These are phyloP conservation scores for Epirrita christyi DNA, from an alignment of 2,888 invertebrate genomes.

Conservation along the genomic window DNA sequence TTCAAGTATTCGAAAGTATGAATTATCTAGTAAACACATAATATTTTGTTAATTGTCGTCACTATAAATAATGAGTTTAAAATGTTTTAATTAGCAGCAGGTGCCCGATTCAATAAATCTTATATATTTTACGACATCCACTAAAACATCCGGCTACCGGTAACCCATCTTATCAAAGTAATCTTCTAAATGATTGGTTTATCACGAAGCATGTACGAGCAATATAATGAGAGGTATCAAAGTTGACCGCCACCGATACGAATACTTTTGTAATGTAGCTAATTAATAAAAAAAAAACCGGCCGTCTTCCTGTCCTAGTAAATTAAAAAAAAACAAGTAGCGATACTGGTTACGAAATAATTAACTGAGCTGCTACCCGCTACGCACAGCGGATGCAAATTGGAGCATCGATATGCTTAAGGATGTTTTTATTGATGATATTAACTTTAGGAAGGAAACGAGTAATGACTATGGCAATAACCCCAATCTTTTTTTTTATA, in stretches of 20 bases:
- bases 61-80: conserved; percentile 23
- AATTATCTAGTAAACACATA: too few relatives aligned
- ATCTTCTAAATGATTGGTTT: conserved; percentile 42
- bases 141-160: conserved; percentile 43
- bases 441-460: conserved; percentile 34
- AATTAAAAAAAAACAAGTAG: conserved; percentile 49
- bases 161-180: conserved; percentile 39
- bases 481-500: too few relatives aligned
- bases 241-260: conserved; percentile 44
- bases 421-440: conserved; percentile 36
- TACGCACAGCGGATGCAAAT: conserved; percentile 40
- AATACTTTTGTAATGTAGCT: conserved; percentile 53
- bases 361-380: conserved; percentile 38
- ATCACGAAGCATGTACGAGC: conserved; percentile 36
- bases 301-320: conserved; percentile 58
- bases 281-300: conserved; percentile 63
- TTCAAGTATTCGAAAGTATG: too few relatives aligned
- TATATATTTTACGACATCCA: conserved; percentile 39
- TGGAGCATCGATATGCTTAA: conserved; percentile 35
- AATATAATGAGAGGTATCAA: conserved; percentile 44
- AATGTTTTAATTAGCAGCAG: conserved; percentile 36
- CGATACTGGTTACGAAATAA: conserved; percentile 55
- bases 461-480: too few relatives aligned
- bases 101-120: conserved; percentile 39
- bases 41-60: conserved; percentile 13